These are phyloP conservation scores for Pachypsylla venusta DNA, from an alignment of 1,140 invertebrate species.

Conservation along the genomic window DNA sequence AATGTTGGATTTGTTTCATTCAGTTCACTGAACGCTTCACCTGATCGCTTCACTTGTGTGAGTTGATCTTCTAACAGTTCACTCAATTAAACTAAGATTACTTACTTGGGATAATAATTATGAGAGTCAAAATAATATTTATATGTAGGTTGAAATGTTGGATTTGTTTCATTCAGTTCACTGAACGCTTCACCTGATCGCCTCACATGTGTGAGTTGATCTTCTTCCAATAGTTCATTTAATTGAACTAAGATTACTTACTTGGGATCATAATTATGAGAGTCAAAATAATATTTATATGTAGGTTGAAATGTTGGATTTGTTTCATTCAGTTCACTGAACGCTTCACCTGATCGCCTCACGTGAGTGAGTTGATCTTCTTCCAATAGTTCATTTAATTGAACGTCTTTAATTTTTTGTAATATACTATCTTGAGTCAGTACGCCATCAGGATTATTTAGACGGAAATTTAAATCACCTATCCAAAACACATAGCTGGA, in stretches of 20 bases:
- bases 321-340: slow-evolving; percentile 59
- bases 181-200: slow-evolving; percentile 57
- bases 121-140: slow-evolving; percentile 60
- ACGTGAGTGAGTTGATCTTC: slow-evolving; percentile 57
- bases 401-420: slow-evolving; percentile 41
- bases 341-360: slow-evolving; percentile 54
- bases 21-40: slow-evolving; percentile 66
- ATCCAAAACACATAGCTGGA: slow-evolving; percentile 86
- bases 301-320: slow-evolving; percentile 70
- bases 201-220: slow-evolving; percentile 56
- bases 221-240: slow-evolving; percentile 45
- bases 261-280: slow-evolving; percentile 63
- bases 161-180: slow-evolving; percentile 53
- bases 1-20: slow-evolving; percentile 56
- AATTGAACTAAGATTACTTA: slow-evolving; percentile 45
- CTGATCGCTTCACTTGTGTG: slow-evolving; percentile 43
- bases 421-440: slow-evolving; percentile 47
- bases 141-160: slow-evolving; percentile 76
- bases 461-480: slow-evolving; percentile 85
- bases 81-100: too few species aligned
- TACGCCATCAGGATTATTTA: slow-evolving; percentile 41
- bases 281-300: slow-evolving; percentile 64
- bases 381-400: slow-evolving; percentile 45
- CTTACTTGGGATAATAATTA: slow-evolving; percentile 65
- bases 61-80: slow-evolving; percentile 59